These are phyloP conservation scores for Dendrolimus punctatus DNA, from an alignment of 1,140 invertebrate species.

Conservation along the genomic window DNA sequence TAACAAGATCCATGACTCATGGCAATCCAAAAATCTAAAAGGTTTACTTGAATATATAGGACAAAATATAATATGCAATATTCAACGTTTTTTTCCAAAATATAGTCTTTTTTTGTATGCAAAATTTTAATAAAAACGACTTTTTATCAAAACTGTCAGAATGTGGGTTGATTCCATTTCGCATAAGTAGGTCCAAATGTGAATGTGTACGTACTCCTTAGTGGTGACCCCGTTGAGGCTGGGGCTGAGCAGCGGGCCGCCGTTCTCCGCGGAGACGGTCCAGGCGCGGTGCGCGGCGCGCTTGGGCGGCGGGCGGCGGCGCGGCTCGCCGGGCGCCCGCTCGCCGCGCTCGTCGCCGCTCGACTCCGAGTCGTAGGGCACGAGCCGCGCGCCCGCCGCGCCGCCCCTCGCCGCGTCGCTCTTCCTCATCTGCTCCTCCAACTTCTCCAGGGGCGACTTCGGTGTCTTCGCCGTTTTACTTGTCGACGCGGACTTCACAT, in stretches of 20 bases:
- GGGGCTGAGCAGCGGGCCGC: slow-evolving; percentile 53
- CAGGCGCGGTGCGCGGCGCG: slow-evolving; percentile 65
- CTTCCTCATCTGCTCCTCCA: slow-evolving; percentile 64
- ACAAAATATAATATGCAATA: too few species aligned
- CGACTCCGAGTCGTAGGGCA: slow-evolving; percentile 63
- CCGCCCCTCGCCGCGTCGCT: slow-evolving; percentile 39
- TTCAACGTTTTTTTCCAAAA: too few species aligned
- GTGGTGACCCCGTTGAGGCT: slow-evolving; percentile 63
- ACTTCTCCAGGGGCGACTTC: slow-evolving; percentile 55
- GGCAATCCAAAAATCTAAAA: too few species aligned
- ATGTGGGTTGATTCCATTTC: neutral
- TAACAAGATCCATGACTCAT: too few species aligned
- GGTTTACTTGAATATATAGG: too few species aligned
- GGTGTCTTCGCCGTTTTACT: slow-evolving; percentile 39
- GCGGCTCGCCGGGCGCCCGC: slow-evolving; percentile 29
- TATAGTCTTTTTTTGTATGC: too few species aligned
- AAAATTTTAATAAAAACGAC: too few species aligned
- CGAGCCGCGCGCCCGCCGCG: slow-evolving; percentile 37
- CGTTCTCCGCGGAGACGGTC: slow-evolving; percentile 65
- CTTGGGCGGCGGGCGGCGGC: slow-evolving; percentile 30
- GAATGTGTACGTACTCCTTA: slow-evolving; percentile 50
- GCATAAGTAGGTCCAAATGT: neutral
- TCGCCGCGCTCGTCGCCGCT: slow-evolving; percentile 50
- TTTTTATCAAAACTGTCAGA: neutral
- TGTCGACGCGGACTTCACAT: slow-evolving; percentile 38